Evolutionary conservation across 2,888 invertebrate species (phyloP).

Genomic region (Argynnis bischoffii): DNA sequence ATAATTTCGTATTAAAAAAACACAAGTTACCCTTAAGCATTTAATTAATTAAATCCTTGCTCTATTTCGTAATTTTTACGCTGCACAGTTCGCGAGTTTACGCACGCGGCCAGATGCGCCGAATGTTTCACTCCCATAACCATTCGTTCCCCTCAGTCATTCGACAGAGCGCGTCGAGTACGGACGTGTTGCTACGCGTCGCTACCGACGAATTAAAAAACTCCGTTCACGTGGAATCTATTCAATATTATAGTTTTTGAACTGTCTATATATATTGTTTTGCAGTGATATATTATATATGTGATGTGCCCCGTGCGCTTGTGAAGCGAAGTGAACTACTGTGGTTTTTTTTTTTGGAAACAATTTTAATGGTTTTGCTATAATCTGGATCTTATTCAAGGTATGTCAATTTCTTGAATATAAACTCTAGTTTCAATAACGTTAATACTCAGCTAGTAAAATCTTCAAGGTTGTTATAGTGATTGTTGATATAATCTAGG

Average conservation of each 20-base stretch:
- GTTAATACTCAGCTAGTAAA: not conserved
- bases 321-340: conserved; percentile 78
- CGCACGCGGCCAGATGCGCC: conserved; percentile 56
- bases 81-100: conserved; percentile 39
- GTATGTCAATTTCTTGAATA: conserved; percentile 25
- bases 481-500: conserved; percentile 3
- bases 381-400: conserved; percentile 48
- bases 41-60: conserved; percentile 14
- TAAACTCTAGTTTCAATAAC: not conserved
- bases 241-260: not conserved
- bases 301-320: conserved; percentile 75
- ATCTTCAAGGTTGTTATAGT: conserved; percentile 10
- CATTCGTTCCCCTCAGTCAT: conserved; percentile 64
- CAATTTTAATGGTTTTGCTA: conserved; percentile 50
- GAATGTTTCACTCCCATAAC: conserved; percentile 58
- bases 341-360: conserved; percentile 70
- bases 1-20: too few species aligned
- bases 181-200: conserved; percentile 52
- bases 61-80: conserved; percentile 30
- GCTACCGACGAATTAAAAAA: conserved; percentile 60
- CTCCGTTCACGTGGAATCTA: conserved; percentile 52
- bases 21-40: not conserved
- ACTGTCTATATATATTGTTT: conserved; percentile 4
- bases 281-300: not conserved
- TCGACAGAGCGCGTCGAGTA: conserved; percentile 53